Percentiles rank a stretch among this genome's conserved stretches.
phyloP scores from a whole-genome alignment of 1,140 invertebrate genomes.

The Micrasema longulum region DNA sequence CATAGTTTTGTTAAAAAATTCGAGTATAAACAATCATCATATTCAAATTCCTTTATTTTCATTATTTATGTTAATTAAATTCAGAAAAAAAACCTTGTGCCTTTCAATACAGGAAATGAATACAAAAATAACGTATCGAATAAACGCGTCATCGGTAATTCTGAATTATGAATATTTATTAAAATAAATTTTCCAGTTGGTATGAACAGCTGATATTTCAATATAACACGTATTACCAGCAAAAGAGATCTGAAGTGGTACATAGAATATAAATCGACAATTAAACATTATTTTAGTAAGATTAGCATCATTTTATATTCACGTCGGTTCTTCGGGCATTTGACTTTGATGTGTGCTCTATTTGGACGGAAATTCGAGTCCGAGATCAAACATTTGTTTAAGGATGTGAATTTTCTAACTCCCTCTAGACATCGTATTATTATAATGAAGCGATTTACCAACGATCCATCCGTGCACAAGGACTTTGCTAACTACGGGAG shows the following conservation, averaged over 20 bases:
- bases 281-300: slow-evolving; percentile 3
- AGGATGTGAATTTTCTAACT: slow-evolving; percentile 15
- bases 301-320: slow-evolving; percentile 4
- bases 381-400: slow-evolving; percentile 22
- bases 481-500: too few relatives aligned
- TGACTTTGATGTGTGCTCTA: slow-evolving; percentile 12
- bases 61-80: too few relatives aligned
- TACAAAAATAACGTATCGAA: neutral
- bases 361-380: slow-evolving; percentile 16
- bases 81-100: too few relatives aligned
- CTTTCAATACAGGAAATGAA: too few relatives aligned
- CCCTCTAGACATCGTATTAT: too few relatives aligned
- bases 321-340: neutral
- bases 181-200: neutral
- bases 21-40: too few relatives aligned
- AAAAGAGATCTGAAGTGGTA: neutral
- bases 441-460: too few relatives aligned
- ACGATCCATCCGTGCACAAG: too few relatives aligned
- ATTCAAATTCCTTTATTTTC: too few relatives aligned
- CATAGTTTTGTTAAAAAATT: too few relatives aligned
- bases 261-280: slow-evolving; percentile 13
- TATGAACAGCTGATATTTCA: neutral
- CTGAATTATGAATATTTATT: neutral
- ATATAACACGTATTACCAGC: neutral
- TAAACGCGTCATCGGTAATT: neutral